A percentile compares a stretch with the other conserved stretches of the same genome.
Evolutionary conservation across 2,888 invertebrate genomes (phyloP).

Genomic region (Zaprionus lineosus): DNA sequence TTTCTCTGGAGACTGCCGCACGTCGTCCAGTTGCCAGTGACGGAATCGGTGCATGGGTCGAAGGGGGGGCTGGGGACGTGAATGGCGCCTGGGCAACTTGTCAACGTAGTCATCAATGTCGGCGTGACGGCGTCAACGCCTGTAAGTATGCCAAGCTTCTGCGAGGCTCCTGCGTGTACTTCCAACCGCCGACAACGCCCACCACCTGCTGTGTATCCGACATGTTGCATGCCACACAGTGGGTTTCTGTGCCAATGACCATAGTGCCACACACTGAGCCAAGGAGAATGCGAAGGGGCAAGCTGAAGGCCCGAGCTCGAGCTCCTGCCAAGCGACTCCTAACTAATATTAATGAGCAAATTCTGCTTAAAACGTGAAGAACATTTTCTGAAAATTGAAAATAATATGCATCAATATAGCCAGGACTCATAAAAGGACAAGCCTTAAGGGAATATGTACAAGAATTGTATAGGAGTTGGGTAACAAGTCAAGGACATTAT

Average conservation of each 20-base stretch:
- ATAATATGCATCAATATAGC: slow-evolving; percentile 46
- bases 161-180: slow-evolving; percentile 67
- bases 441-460: slow-evolving; percentile 2
- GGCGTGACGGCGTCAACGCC: slow-evolving; percentile 60
- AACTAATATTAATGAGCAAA: slow-evolving; percentile 80
- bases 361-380: slow-evolving; percentile 74
- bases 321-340: slow-evolving; percentile 38
- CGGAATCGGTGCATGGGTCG: not conserved
- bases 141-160: slow-evolving; percentile 62
- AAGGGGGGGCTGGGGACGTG: slow-evolving; percentile 12
- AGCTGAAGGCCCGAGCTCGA: not conserved
- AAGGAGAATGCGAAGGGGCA: slow-evolving; percentile 13
- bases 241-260: slow-evolving; percentile 56
- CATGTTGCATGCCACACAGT: slow-evolving; percentile 52
- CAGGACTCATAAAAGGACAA: slow-evolving; percentile 30
- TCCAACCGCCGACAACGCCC: slow-evolving; percentile 3
- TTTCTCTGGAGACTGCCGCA: slow-evolving; percentile 65
- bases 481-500: not conserved
- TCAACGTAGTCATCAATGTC: slow-evolving; percentile 75
- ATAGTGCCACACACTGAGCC: slow-evolving; percentile 18
- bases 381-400: slow-evolving; percentile 68
- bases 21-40: slow-evolving; percentile 40
- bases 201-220: slow-evolving; percentile 13
- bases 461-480: not conserved
- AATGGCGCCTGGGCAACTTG: slow-evolving; percentile 53